phyloP scores from a whole-genome alignment of 2,797 vertebrate genomes.

The Rhabdomys pumilio region DNA sequence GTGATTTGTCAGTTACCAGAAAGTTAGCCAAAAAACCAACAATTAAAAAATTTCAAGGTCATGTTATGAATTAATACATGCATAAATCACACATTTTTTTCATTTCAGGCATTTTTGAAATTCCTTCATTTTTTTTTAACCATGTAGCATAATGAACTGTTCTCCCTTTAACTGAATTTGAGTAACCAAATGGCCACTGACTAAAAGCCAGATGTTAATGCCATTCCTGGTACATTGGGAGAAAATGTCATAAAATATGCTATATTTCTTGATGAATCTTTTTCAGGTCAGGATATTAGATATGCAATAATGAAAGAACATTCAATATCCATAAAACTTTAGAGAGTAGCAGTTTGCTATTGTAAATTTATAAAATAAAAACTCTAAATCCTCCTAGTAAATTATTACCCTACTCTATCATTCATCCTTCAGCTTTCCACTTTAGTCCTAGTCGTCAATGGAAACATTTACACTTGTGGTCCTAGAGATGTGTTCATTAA shows the following conservation, averaged over 20 bases:
- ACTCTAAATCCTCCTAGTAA: background rate
- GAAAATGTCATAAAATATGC: slow-evolving; percentile 40
- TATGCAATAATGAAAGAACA: background rate
- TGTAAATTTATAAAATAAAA: slow-evolving; percentile 27
- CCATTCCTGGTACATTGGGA: background rate
- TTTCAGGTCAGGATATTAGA: slow-evolving; percentile 9
- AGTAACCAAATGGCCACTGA: slow-evolving; percentile 13
- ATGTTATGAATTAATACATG: slow-evolving; percentile 19
- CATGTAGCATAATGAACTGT: slow-evolving; percentile 21
- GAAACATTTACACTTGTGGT: background rate
- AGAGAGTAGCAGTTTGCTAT: background rate
- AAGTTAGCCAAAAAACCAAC: slow-evolving; percentile 74
- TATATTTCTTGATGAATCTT: slow-evolving; percentile 38
- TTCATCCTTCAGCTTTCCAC: background rate
- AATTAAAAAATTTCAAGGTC: slow-evolving; percentile 74
- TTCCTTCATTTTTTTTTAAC: slow-evolving; percentile 16
- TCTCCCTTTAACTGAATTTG: slow-evolving; percentile 51
- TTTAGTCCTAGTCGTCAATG: background rate
- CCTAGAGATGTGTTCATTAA: background rate
- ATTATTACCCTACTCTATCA: background rate
- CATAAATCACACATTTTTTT: slow-evolving; percentile 47
- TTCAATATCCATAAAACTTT: background rate
- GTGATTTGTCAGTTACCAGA: slow-evolving; percentile 78
- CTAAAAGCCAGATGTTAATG: slow-evolving; percentile 58
- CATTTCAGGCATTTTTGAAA: background rate